Evolutionary conservation across 2,113 vertebrate genomes (phyloP), one percentile per base, ranked within the genome.

Genomic region (Ictidomys tridecemlineatus): DNA sequence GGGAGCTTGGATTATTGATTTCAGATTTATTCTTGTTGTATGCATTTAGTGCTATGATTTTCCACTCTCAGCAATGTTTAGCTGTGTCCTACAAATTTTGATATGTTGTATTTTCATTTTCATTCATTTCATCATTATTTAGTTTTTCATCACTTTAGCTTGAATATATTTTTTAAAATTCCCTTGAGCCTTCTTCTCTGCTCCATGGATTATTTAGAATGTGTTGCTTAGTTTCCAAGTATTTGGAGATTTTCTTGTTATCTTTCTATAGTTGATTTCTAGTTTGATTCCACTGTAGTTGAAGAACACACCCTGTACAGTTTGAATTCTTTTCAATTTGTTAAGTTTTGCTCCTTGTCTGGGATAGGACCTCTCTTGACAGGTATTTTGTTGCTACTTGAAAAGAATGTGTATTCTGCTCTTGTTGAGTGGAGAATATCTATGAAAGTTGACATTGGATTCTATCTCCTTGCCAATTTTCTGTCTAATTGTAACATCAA

Each of bases 381-480:
- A 77, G 8, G n/a, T 79, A 34, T 72, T 87, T 32, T 22, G 30
- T 72, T 32, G 48, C 22, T 78, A 58, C 17, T 18, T 45, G 22
- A 70, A 77, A 69, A 87, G 18, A 79, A 58, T 70, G 37, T 70
- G 18, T 86, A 58, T 87, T n/a, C 37, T n/a, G 17, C 70, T 84
- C 63, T 72, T 53, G 8, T 4, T 69, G 16, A 12, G 24, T 74
- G 56, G 6, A 48, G 24, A 51, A 72, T 30, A 58, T 63, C 69
- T 37, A 32, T 63, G 61, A 61, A 61, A 32, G 11, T 84, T 37
- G 32, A 30, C 45, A 17, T 45, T 85, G 80, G 45, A 51, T 72
- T 83, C 67, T 82, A 39, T 34, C 88, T 82, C 42, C 26, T 73
- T 94, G 76, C 53, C 89, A 69, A 63, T 73, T 94, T 63, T 63